Conservation (phyloP, 1,140 invertebrate genomes). For the Lasioglossum albipes region DNA sequence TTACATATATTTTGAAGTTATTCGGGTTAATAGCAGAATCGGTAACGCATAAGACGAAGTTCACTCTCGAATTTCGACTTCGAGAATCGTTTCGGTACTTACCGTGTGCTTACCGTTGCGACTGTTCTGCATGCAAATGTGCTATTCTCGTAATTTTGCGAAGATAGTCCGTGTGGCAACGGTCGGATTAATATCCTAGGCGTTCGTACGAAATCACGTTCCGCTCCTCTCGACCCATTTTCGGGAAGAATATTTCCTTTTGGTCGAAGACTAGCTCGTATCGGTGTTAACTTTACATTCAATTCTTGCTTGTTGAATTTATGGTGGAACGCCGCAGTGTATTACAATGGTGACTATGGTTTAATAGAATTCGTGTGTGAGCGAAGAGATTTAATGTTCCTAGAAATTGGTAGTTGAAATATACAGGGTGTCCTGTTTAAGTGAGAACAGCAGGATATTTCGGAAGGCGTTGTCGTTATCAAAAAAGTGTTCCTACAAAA, state of each 20-base stretch:
- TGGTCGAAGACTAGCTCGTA: not conserved
- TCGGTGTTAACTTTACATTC: not conserved
- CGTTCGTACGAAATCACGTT: constrained; percentile 2
- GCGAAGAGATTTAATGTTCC: too few relatives aligned
- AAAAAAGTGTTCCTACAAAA: too few relatives aligned
- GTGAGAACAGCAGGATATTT: too few relatives aligned
- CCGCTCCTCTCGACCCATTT: constrained; percentile 12
- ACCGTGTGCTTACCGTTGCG: not conserved
- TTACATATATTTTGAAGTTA: constrained; percentile 44
- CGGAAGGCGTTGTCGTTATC: too few relatives aligned
- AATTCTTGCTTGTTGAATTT: not conserved
- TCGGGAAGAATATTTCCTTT: not conserved
- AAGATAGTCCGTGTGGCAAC: constrained; percentile 38
- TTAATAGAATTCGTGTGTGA: too few relatives aligned
- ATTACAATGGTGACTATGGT: too few relatives aligned
- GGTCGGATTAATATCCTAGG: constrained; percentile 24
- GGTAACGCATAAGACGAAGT: constrained; percentile 23
- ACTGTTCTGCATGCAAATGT: constrained; percentile 37
- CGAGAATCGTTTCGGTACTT: not conserved
- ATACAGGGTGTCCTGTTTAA: too few relatives aligned
- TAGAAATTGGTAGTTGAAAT: too few relatives aligned
- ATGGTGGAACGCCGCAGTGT: not conserved
- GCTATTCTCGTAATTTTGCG: constrained; percentile 8
- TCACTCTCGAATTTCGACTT: too few relatives aligned
- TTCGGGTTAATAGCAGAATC: constrained; percentile 53